These are phyloP conservation scores for Corydoras sp. DNA, from an alignment of 2,113 vertebrate species.

Conservation along the genomic window DNA sequence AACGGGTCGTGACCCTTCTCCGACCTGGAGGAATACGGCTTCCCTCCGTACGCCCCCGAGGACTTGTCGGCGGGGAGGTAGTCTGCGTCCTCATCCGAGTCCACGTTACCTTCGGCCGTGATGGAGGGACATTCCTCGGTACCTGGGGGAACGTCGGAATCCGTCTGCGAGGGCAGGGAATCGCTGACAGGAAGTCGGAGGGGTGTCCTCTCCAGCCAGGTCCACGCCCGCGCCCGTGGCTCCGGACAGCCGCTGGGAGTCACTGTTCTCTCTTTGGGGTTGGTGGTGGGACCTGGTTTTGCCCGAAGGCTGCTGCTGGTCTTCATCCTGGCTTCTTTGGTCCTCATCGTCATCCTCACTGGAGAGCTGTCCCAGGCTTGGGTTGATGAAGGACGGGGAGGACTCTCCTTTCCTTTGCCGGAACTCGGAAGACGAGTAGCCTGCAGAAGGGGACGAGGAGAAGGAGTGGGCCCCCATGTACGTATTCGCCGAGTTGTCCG, in stretches of 20 bases:
- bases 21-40: slow-evolving; percentile 66
- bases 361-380: slow-evolving; percentile 73
- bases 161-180: slow-evolving; percentile 87
- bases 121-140: slow-evolving; percentile 87
- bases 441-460: slow-evolving; percentile 57
- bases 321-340: slow-evolving; percentile 62
- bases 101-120: slow-evolving; percentile 78
- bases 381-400: slow-evolving; percentile 93
- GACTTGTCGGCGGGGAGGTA: slow-evolving; percentile 88
- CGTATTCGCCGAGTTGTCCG: slow-evolving; percentile 59
- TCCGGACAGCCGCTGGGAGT: slow-evolving; percentile 51
- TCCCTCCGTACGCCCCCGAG: slow-evolving; percentile 62
- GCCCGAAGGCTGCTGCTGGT: slow-evolving; percentile 65
- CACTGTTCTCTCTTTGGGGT: slow-evolving; percentile 59
- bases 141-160: slow-evolving; percentile 84
- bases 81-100: slow-evolving; percentile 88
- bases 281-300: slow-evolving; percentile 69
- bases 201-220: slow-evolving; percentile 79
- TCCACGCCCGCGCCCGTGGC: slow-evolving; percentile 52
- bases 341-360: slow-evolving; percentile 81
- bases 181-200: slow-evolving; percentile 90
- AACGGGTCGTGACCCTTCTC: slow-evolving; percentile 75
- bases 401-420: slow-evolving; percentile 79
- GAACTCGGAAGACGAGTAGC: slow-evolving; percentile 70
- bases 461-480: slow-evolving; percentile 59